Evolutionary conservation across 2,113 vertebrate genomes (phyloP).

Genomic region (Morone chrysops): DNA sequence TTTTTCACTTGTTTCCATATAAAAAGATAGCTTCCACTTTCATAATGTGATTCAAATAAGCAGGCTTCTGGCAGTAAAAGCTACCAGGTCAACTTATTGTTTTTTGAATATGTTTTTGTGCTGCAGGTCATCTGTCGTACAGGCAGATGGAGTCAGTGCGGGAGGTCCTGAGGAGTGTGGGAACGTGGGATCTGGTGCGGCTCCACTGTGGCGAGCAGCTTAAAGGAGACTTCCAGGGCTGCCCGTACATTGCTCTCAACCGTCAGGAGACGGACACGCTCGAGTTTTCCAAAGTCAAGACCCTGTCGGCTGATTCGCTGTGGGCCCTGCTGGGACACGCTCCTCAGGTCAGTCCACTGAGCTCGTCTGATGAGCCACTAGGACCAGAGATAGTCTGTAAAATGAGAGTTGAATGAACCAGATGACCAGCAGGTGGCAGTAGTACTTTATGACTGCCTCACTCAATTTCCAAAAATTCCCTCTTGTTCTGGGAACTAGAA

Average conservation of each 20-base stretch:
- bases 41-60: not conserved
- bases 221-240: conserved; percentile 81
- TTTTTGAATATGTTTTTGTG: not conserved
- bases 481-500: conserved; percentile 17
- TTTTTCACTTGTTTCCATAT: not conserved
- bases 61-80: not conserved
- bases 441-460: conserved; percentile 31
- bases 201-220: conserved; percentile 77
- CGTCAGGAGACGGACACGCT: conserved; percentile 79
- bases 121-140: conserved; percentile 83
- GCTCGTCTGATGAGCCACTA: not conserved
- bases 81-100: not conserved
- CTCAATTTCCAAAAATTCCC: not conserved
- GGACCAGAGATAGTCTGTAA: not conserved
- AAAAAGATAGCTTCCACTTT: not conserved
- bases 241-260: conserved; percentile 79
- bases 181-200: conserved; percentile 82
- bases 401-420: not conserved
- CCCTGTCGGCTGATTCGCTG: conserved; percentile 69
- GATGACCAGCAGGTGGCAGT: conserved; percentile 76
- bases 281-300: conserved; percentile 74
- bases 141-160: conserved; percentile 76
- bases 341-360: conserved; percentile 78
- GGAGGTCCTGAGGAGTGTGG: conserved; percentile 72
- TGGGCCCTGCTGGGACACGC: conserved; percentile 82